Evolutionary conservation across 2,888 invertebrate species (phyloP), one percentile per base, ranked within the genome.

Genomic region (Halictus ligatus): DNA sequence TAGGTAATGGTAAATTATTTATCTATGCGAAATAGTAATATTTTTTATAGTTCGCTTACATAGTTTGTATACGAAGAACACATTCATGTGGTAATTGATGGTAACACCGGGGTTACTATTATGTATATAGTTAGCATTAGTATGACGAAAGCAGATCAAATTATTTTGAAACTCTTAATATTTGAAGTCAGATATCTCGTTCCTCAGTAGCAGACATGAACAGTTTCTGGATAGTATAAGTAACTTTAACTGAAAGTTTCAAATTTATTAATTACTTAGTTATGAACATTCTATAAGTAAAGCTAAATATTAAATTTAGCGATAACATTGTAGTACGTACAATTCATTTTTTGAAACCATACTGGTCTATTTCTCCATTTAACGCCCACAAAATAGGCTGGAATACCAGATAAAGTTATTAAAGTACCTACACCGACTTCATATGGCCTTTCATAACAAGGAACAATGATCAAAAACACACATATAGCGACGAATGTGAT

Each of bases 391-490:
- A 96, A 97, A 95, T 98, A 98, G 35, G 97, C 97, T 0, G 98
- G 98, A 85, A 98, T 96, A 1, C 98, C 98, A 46, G 97, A 96
- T n/a, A 97, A 94, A 0, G 98, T 98, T 92, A 98, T 98, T 48
- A 97, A 92, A 4, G 97, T 95, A 25, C 98, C 98, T 94, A 97
- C 97, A 10, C 97, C 96, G 54, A 98, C 98, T 93, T 98, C 98
- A 67, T 96, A 95, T 0, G 98, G 98, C 89, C 97, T 97, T 92
- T 97, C 98, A 91, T 97, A 96, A 80, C 97, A 96, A 5, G 98
- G 98, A 90, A 98, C 97, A 78, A 98, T 95, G 10, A 98, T 96
- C 71, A 98, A 96, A 91, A 98, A 97, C n/a, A 97, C 95, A 93
- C 98, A 98, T 78, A 98, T 96, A 0, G 96, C 83, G 75, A 98